Base-by-base conservation (phyloP, 2,888 invertebrate genomes). In the Drosophila eohydei region DNA sequence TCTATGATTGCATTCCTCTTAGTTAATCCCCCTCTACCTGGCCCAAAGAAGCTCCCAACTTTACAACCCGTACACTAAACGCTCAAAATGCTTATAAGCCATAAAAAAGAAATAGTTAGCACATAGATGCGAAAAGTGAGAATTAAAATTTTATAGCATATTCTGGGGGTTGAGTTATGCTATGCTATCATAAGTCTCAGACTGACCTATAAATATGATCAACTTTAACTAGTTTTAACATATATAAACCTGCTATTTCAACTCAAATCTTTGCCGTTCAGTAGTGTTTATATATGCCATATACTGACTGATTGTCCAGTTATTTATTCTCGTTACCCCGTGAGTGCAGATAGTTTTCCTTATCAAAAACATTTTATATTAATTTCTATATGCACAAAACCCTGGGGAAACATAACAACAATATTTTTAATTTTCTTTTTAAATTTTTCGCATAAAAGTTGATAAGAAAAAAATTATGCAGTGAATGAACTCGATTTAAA, bases 1-100 rank as follows among this genome's bases (percentile, higher is more conserved):
- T 62, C 62, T 30, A 65, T 32, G 44, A 36, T 62, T 62, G 30
- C n/a, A 38, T 52, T 48, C 11, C 26, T 34, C 30, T 21, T 52
- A 54, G 46, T 54, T 52, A 62, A 62, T 21, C 36, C 38, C 58
- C 30, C 8, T 1, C 1, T 12, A 2, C 12, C 6, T 1, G 8
- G 2, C 30, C 7, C 28, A 8, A 32, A 21, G 36, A 26, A 36
- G 11, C 21, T 43, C 4, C 9, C 38, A 30, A 4, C 11, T 51
- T 14, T 21, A 41, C 34, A 28, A 28, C 34, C 34, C 11, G 41
- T 12, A 21, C 14, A 43, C 34, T 50, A 60, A 50, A 41, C 61
- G 43, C 28, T 43, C 34, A 43, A 54, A 30, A 46, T 46, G 44
- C 57, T 62, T 46, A 26, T 21, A 0, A 32, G 46, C 28, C 26